phyloP scores from a whole-genome alignment of 2,113 vertebrate species.

The Corydoras sp. region DNA sequence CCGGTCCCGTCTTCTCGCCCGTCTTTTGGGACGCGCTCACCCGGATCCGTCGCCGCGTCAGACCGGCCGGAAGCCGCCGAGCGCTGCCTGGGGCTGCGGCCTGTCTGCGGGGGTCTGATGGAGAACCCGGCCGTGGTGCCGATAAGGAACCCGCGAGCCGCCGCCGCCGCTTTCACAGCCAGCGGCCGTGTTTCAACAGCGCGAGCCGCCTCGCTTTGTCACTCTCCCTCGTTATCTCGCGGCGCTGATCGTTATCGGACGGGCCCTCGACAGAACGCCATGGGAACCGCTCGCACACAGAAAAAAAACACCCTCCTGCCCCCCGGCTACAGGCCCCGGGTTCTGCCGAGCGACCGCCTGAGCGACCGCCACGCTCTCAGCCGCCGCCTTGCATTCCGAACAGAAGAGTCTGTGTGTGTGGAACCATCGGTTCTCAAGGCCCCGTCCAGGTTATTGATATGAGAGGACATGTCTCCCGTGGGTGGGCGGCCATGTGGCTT shows the following conservation, averaged over 20 bases:
- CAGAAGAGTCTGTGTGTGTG: background rate
- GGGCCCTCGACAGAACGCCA: background rate
- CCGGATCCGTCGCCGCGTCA: conserved; percentile 50
- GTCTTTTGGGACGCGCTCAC: conserved; percentile 67
- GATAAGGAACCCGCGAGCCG: conserved; percentile 38
- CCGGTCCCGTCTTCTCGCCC: conserved; percentile 61
- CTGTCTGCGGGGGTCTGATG: background rate
- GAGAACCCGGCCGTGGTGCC: conserved; percentile 6
- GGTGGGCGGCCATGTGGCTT: too few species aligned
- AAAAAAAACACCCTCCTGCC: background rate
- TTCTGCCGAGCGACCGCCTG: background rate
- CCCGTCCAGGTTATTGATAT: too few species aligned
- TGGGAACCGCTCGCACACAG: conserved; percentile 13
- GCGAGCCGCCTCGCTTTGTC: conserved; percentile 43
- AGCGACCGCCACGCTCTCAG: background rate
- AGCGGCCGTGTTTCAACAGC: conserved; percentile 41
- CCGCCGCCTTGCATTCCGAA: background rate
- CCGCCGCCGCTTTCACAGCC: conserved; percentile 50
- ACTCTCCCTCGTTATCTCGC: conserved; percentile 37
- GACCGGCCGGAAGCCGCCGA: background rate
- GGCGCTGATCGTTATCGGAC: conserved; percentile 35
- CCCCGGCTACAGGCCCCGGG: too few species aligned
- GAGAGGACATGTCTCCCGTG: too few species aligned
- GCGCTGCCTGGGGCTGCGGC: background rate
- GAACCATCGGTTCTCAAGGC: too few species aligned